Evolutionary conservation across 1,140 invertebrate species (phyloP), one percentile per base, ranked within the genome.

Genomic region (Lineus longissimus): DNA sequence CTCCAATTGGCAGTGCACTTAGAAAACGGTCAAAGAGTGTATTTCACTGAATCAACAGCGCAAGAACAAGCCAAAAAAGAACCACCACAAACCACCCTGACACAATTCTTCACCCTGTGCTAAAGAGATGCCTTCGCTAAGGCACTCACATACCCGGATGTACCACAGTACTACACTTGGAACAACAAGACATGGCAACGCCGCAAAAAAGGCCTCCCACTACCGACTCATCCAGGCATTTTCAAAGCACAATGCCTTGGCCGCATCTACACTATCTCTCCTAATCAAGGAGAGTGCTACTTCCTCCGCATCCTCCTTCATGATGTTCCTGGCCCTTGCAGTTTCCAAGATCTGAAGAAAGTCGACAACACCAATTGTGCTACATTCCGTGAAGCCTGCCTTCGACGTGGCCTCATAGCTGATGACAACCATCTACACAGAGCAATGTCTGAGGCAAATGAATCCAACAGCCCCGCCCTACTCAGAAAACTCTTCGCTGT

Each of bases 161-260:
- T 80, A 17, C 69, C 77, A 25, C 55, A 61, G 55, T 78, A 77
- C 64, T 76, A 71, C 64, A 76, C 71, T 9, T 79, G 73, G 72
- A 65, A 51, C 9, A 43, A 7, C n/a, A 27, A 73, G 62, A 62
- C 40, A 63, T 27, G 31, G 23, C 29, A 36, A 13, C 47, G 58
- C 59, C 61, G 47, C 6, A 51, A 51, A 51, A 6, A n/a, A 7
- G 47, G 47, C 4, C 6, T 27, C 9, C 47, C 47, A 6, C 6
- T 23, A 19, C 4, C 6, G 6, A 23, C 4, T 51, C 47, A 51
- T n/a, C 47, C 47, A 9, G 47, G n/a, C n/a, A 51, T 51, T 7
- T 51, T 51, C 47, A 4, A 19, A 9, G 4, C 47, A 7, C 19
- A 4, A 6, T 51, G 47, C 47, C 6, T 51, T 7, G 47, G 47